Conservation (phyloP, 1,140 invertebrate species). For the Orussus abietinus region DNA sequence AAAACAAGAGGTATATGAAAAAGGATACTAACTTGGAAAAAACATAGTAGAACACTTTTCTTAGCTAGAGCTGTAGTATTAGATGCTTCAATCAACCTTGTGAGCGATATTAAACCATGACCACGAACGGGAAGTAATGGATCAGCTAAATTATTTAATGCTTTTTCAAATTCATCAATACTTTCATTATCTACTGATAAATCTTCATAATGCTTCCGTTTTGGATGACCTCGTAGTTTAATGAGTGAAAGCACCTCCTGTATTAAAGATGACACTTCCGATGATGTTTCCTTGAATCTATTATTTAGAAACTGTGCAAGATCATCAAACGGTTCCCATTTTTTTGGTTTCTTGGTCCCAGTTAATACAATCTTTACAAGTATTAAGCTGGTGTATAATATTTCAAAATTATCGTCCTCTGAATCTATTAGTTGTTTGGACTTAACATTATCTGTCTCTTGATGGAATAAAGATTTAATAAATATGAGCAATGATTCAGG, state of each 20-base stretch:
- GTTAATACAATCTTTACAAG: conserved; percentile 44
- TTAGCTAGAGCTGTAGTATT: conserved; percentile 63
- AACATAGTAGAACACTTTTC: conserved; percentile 64
- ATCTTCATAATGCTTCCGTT: conserved; percentile 31
- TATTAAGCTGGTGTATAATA: conserved; percentile 49
- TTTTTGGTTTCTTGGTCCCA: conserved; percentile 23
- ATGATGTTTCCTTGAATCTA: conserved; percentile 19
- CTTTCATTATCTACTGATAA: conserved; percentile 30
- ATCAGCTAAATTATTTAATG: conserved; percentile 67
- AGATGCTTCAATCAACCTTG: conserved; percentile 65
- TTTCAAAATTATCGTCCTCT: conserved; percentile 30
- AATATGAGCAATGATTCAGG: conserved; percentile 42
- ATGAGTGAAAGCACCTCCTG: conserved; percentile 51
- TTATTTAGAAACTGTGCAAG: conserved; percentile 50
- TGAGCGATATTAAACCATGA: conserved; percentile 72
- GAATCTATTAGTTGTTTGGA: background rate
- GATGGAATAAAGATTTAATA: conserved; percentile 36
- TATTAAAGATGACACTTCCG: conserved; percentile 32
- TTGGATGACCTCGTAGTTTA: conserved; percentile 44
- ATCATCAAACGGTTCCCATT: conserved; percentile 47
- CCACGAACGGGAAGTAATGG: conserved; percentile 73
- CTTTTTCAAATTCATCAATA: conserved; percentile 58
- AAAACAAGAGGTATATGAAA: no score
- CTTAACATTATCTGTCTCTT: conserved; percentile 12
- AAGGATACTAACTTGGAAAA: conserved; percentile 68